phyloP scores from a whole-genome alignment of 2,113 vertebrate species.

The Callithrix jacchus region DNA sequence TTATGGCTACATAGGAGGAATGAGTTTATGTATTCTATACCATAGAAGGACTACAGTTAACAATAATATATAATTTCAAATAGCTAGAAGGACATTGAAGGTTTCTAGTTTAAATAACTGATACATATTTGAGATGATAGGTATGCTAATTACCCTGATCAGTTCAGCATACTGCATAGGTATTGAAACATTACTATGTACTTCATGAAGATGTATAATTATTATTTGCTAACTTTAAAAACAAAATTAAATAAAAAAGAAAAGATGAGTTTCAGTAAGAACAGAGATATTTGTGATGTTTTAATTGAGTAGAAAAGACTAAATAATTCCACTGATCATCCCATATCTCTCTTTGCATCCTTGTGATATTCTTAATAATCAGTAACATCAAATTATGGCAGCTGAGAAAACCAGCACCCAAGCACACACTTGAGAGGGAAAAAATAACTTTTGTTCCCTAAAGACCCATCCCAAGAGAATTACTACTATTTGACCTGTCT shows the following conservation, averaged over 20 bases:
- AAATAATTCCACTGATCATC: neutral
- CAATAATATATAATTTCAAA: neutral
- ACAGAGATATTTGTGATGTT: neutral
- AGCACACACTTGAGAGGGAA: neutral
- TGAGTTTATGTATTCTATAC: neutral
- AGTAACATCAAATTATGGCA: neutral
- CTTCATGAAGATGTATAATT: neutral
- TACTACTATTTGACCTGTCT: neutral
- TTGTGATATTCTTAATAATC: neutral
- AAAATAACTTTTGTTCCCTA: neutral
- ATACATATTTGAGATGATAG: neutral
- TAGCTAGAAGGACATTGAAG: neutral
- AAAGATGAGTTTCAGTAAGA: neutral
- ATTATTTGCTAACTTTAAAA: neutral
- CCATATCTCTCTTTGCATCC: neutral
- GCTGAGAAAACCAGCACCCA: neutral
- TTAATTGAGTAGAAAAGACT: neutral
- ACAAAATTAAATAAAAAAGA: neutral
- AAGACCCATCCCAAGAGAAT: neutral
- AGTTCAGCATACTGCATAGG: neutral
- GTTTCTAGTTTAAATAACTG: neutral
- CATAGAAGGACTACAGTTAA: neutral
- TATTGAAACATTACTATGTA: neutral
- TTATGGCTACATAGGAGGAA: neutral
- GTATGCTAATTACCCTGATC: neutral